Base-by-base conservation (phyloP, 2,888 invertebrate species). In the Hofmannophila pseudospretella region DNA sequence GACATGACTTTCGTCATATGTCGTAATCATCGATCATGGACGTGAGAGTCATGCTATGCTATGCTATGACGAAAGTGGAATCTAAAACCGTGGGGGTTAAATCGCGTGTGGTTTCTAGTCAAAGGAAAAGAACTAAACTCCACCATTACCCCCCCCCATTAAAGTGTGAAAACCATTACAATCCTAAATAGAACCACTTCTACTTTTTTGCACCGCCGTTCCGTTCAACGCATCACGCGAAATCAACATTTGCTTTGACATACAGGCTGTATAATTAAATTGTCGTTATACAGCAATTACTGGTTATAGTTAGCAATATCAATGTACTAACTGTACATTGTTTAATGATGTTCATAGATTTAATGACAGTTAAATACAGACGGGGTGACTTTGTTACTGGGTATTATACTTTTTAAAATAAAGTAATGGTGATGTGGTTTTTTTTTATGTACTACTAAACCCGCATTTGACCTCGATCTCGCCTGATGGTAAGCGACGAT, bases 161-260 rank as follows among this genome's bases (percentile, higher is more conserved):
- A 4, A 27, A 36, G 51, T 53, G 58, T 50, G 45, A 49, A 49
- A 54, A 49, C 41, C 41, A 49, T 54, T 53, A 51, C 35, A 41
- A 20, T 44, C 45, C 51, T 50, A 52, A 49, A 51, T 48, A 41
- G 39, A 44, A 13, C 11, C 34, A 35, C 42, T 44, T 53, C 44
- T 47, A 30, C 38, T 42, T 40, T 16, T 43, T 36, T 36, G 29
- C 39, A 27, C 8, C 25, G 12, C 4, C 26, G 12, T 23, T n/a
- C 23, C 2, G 33, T 10, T 27, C 27, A 5, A 19, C 32, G 22
- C 31, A 44, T 48, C 70, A 71, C 69, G 72, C 70, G 43, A 72
- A 48, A 47, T 37, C 20, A 35, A 38, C 62, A 70, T 72, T 69
- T 62, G 43, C 53, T 51, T 54, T 65, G 60, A 54, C 66, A 65